A percentile compares a stretch with the other conserved stretches of the same genome.
These are phyloP conservation scores for Hirundichthys speculiger DNA, from an alignment of 2,113 vertebrate genomes.

Conservation along the genomic window DNA sequence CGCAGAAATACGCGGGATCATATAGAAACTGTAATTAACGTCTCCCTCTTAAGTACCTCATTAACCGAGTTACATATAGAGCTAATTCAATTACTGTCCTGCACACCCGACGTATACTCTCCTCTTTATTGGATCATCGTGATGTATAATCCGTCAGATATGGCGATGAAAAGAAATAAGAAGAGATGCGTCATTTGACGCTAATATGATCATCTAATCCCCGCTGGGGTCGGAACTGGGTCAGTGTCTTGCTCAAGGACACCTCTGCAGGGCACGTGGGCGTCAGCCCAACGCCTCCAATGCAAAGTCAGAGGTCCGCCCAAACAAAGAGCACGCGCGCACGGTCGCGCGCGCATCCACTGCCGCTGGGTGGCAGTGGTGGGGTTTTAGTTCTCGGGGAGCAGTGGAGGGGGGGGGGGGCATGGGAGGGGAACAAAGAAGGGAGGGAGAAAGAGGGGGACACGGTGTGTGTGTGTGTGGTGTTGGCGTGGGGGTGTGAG, in stretches of 20 bases:
- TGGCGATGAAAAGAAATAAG: slow-evolving; percentile 8
- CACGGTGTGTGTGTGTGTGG: slow-evolving; percentile 13
- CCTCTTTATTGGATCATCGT: slow-evolving; percentile 42
- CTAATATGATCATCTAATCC: slow-evolving; percentile 20
- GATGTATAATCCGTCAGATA: slow-evolving; percentile 33
- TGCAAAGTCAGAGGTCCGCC: not conserved
- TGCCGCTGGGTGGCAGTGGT: slow-evolving; percentile 83
- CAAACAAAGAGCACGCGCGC: slow-evolving; percentile 48
- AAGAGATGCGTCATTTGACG: slow-evolving; percentile 10
- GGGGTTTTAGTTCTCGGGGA: slow-evolving; percentile 57
- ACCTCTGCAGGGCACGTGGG: slow-evolving; percentile 32
- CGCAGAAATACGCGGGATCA: slow-evolving; percentile 38
- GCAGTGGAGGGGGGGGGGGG: slow-evolving; percentile 25
- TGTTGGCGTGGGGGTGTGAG: slow-evolving; percentile 11
- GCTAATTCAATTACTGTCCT: slow-evolving; percentile 67
- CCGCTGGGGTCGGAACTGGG: slow-evolving; percentile 56
- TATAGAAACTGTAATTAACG: slow-evolving; percentile 72
- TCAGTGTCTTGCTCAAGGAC: slow-evolving; percentile 74
- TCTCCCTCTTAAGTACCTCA: slow-evolving; percentile 53
- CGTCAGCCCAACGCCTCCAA: not conserved
- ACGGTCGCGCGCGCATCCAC: slow-evolving; percentile 39
- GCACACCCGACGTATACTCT: slow-evolving; percentile 35
- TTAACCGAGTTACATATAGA: slow-evolving; percentile 56
- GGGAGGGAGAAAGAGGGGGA: slow-evolving; percentile 27
- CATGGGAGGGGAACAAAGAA: slow-evolving; percentile 72